These are phyloP conservation scores for Corythornis leucogaster DNA, from an alignment of 2,797 vertebrate genomes.

Conservation along the genomic window DNA sequence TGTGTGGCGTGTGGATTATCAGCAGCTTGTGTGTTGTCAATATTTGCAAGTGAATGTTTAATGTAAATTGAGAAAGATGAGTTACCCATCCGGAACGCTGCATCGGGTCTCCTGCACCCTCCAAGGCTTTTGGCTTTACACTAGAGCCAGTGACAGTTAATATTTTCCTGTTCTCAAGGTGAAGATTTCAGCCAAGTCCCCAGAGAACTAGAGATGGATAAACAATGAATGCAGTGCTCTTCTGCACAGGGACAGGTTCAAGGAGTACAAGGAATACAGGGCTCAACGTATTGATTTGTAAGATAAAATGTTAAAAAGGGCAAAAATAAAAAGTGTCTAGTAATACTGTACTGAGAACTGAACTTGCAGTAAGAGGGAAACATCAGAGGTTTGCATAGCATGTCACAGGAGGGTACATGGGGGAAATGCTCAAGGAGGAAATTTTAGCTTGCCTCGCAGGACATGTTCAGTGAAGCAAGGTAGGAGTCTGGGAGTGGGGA, in stretches of 20 bases:
- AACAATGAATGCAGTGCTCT: background rate
- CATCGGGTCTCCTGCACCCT: background rate
- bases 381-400: background rate
- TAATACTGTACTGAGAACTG: background rate
- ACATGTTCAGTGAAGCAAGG: background rate
- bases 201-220: background rate
- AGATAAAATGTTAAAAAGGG: background rate
- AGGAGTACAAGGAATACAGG: background rate
- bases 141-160: background rate
- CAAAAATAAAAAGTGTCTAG: background rate
- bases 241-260: background rate
- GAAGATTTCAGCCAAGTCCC: background rate
- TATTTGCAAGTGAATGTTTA: constrained; percentile 7
- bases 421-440: background rate
- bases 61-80: background rate
- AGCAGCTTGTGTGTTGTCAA: background rate
- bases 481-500: background rate
- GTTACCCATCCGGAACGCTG: background rate
- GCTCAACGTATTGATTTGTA: background rate
- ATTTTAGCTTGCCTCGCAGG: background rate
- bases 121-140: background rate
- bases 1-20: background rate
- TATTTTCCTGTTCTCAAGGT: background rate
- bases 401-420: background rate
- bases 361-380: background rate